Evolutionary conservation across 2,888 invertebrate species (phyloP).

Genomic region (Podabrus alpinus): DNA sequence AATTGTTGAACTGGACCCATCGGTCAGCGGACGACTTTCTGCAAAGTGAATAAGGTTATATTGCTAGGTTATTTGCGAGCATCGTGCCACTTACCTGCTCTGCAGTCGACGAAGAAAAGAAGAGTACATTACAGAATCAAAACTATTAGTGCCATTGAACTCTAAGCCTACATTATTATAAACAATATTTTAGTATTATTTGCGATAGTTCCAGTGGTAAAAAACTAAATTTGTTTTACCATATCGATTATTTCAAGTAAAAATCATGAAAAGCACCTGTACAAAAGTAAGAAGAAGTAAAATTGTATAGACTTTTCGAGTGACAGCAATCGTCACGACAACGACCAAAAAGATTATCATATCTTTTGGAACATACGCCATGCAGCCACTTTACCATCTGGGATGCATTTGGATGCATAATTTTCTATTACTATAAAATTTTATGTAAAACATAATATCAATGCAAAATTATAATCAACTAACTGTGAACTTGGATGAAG

Average conservation of each 20-base stretch:
- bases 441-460: neutral
- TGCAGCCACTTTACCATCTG: neutral
- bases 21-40: conserved; percentile 41
- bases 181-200: neutral
- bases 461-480: conserved; percentile 30
- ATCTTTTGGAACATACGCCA: neutral
- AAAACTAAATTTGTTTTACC: neutral
- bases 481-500: conserved; percentile 55
- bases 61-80: conserved; percentile 50
- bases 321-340: no score
- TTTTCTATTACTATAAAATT: neutral
- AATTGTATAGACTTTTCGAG: no score
- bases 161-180: conserved; percentile 30
- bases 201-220: neutral
- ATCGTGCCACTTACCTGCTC: conserved; percentile 54
- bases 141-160: conserved; percentile 42
- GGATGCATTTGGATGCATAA: neutral
- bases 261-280: no score
- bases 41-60: conserved; percentile 50
- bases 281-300: no score
- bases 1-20: conserved; percentile 15
- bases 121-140: conserved; percentile 52
- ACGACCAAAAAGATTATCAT: no score
- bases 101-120: conserved; percentile 52
- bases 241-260: no score